Evolutionary conservation across 2,797 vertebrate genomes (phyloP).

Genomic region (Denticeps clupeoides): DNA sequence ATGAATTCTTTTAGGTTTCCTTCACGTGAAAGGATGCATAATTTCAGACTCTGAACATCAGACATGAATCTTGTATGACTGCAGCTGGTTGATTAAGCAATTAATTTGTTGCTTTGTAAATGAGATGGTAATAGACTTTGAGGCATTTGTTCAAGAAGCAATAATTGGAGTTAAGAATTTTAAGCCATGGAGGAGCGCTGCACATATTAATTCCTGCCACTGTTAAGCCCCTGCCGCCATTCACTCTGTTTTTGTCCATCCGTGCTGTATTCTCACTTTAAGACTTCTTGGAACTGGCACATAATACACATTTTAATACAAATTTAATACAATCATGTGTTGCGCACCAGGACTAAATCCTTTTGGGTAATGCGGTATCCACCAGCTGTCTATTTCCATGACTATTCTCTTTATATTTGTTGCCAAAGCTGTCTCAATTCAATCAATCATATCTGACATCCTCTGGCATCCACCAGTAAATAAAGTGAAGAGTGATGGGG

Average conservation of each 20-base stretch:
- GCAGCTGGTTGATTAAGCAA: conserved; percentile 5
- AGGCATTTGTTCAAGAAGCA: conserved; percentile 7
- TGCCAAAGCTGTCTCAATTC: conserved; percentile 48
- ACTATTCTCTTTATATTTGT: conserved; percentile 40
- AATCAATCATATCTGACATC: conserved; percentile 63
- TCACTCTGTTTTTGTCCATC: background rate
- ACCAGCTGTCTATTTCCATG: conserved; percentile 59
- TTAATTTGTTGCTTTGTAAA: conserved; percentile 6
- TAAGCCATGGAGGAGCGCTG: conserved; percentile 12
- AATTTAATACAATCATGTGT: conserved; percentile 52
- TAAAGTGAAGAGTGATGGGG: conserved; percentile 45
- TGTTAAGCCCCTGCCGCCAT: background rate
- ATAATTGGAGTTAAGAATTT: conserved; percentile 9
- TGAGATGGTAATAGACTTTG: conserved; percentile 5
- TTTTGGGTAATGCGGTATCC: conserved; percentile 58
- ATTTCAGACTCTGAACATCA: too few relatives aligned
- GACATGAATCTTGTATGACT: background rate
- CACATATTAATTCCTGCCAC: conserved; percentile 26
- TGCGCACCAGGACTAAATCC: conserved; percentile 46
- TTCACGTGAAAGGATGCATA: too few relatives aligned
- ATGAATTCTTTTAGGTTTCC: too few relatives aligned
- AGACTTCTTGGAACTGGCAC: conserved; percentile 28
- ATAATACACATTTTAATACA: conserved; percentile 49
- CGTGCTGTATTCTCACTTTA: conserved; percentile 6
- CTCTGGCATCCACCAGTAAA: conserved; percentile 37